These are phyloP conservation scores for Hylaeus volcanicus DNA, from an alignment of 1,140 invertebrate species.

Conservation along the genomic window DNA sequence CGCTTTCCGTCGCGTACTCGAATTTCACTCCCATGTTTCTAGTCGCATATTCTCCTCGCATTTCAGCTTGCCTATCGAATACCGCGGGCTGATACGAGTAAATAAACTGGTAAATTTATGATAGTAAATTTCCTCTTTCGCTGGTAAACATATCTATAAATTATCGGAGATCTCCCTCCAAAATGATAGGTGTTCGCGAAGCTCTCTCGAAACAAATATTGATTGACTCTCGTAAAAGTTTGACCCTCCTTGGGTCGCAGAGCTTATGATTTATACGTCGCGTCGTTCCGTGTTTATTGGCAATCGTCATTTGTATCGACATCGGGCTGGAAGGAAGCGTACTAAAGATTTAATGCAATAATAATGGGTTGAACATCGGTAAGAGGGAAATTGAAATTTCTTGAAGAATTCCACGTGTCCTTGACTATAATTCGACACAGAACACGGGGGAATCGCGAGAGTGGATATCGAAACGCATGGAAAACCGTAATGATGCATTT, in stretches of 20 bases:
- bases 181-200: background rate
- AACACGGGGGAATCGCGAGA: background rate
- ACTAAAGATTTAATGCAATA: too few species aligned
- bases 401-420: too few species aligned
- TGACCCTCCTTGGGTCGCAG: too few species aligned
- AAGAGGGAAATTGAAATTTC: too few species aligned
- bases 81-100: slow-evolving; percentile 38
- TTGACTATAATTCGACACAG: too few species aligned
- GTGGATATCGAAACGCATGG: background rate
- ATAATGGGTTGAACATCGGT: too few species aligned
- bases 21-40: slow-evolving; percentile 35
- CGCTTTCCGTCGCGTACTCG: background rate
- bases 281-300: too few species aligned
- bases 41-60: slow-evolving; percentile 20
- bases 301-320: too few species aligned
- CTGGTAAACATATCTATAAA: slow-evolving; percentile 55
- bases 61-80: slow-evolving; percentile 16
- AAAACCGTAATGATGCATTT: slow-evolving; percentile 5
- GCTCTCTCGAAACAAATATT: slow-evolving; percentile 16
- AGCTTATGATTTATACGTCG: too few species aligned
- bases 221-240: background rate
- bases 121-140: slow-evolving; percentile 39
- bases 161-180: slow-evolving; percentile 11
- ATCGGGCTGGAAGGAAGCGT: too few species aligned
- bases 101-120: slow-evolving; percentile 61